These are phyloP conservation scores for Teleopsis dalmanni DNA, from an alignment of 1,140 invertebrate species.

Conservation along the genomic window DNA sequence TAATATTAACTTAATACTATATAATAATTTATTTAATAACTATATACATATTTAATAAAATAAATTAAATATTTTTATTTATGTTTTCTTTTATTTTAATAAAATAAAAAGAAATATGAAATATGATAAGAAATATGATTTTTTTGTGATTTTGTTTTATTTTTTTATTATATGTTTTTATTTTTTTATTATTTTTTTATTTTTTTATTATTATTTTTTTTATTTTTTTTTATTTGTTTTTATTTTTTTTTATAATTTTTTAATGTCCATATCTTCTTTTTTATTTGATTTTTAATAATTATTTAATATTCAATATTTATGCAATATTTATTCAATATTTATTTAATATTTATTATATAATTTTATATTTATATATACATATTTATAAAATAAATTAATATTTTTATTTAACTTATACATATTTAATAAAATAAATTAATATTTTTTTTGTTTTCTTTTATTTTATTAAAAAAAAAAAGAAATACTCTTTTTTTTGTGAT, in stretches of 20 bases:
- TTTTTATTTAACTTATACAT: too few relatives aligned
- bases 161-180: neutral
- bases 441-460: neutral
- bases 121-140: too few relatives aligned
- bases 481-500: neutral
- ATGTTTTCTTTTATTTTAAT: too few relatives aligned
- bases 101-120: too few relatives aligned
- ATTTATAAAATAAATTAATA: too few relatives aligned
- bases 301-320: neutral
- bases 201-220: neutral
- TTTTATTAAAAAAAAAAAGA: too few relatives aligned
- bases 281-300: neutral
- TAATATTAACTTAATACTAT: too few relatives aligned
- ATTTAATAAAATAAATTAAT: neutral
- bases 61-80: too few relatives aligned
- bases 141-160: neutral
- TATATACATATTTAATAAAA: too few relatives aligned
- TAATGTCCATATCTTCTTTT: neutral
- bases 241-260: conserved; percentile 1
- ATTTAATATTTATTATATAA: neutral
- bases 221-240: neutral
- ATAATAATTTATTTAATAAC: too few relatives aligned
- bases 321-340: neutral
- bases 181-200: neutral
- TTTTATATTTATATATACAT: too few relatives aligned